Percentiles rank a stretch among this genome's conserved stretches.
These are phyloP conservation scores for Danio choprae DNA, from an alignment of 2,797 vertebrate species.

Conservation along the genomic window DNA sequence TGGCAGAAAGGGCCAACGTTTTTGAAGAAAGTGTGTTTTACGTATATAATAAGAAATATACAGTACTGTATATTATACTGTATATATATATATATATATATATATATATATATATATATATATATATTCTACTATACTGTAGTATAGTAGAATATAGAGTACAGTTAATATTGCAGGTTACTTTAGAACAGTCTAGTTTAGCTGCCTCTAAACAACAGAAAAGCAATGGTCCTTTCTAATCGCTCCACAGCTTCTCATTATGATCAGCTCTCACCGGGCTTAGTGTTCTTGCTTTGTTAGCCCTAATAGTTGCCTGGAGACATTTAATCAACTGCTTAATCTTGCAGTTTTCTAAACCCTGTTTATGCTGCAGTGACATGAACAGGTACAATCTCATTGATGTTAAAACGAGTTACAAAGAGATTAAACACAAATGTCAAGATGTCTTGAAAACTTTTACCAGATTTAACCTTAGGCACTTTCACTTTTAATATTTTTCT, in stretches of 20 bases:
- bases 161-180: no score
- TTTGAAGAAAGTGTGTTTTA: no score
- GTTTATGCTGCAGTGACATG: constrained; percentile 17
- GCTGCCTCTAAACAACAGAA: constrained; percentile 18
- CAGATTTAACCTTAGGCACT: not conserved
- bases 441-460: constrained; percentile 6
- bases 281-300: constrained; percentile 48
- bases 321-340: constrained; percentile 42
- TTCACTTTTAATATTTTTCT: not conserved
- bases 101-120: no score
- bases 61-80: no score
- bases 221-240: constrained; percentile 21
- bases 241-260: constrained; percentile 27
- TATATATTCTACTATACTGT: no score
- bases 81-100: no score
- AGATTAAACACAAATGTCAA: constrained; percentile 21
- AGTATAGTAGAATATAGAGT: no score
- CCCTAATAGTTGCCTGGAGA: constrained; percentile 47
- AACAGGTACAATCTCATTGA: not conserved
- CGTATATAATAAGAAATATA: no score
- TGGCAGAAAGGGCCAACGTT: no score
- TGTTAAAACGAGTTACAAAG: constrained; percentile 17
- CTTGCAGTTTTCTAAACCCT: constrained; percentile 5
- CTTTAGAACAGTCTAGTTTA: not conserved
- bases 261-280: constrained; percentile 31